Conservation (phyloP, 1,140 invertebrate genomes). For the Saccostrea echinata region DNA sequence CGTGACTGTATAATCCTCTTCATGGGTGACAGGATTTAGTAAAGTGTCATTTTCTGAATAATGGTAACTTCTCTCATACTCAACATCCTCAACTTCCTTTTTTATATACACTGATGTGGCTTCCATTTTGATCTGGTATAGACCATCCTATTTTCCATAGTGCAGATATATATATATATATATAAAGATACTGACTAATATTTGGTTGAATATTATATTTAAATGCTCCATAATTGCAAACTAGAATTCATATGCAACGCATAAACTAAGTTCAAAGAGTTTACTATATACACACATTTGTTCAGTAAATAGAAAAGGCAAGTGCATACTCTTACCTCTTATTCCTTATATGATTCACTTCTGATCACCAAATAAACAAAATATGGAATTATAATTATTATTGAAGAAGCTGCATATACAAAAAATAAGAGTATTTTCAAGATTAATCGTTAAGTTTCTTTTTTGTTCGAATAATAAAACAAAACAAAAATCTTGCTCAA, state of each 20-base stretch:
- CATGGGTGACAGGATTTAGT: background rate
- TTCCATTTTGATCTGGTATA: conserved; percentile 6
- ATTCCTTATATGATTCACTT: background rate
- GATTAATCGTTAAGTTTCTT: conserved; percentile 14
- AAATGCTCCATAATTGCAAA: background rate
- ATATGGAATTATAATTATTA: background rate
- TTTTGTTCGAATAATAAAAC: conserved; percentile 14
- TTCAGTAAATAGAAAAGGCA: background rate
- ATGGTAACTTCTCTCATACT: conserved; percentile 19
- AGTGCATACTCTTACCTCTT: background rate
- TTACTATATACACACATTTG: background rate
- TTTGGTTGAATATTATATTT: background rate
- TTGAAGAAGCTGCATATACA: background rate
- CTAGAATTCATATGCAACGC: background rate
- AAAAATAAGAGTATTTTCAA: background rate
- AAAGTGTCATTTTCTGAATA: conserved; percentile 10
- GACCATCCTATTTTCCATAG: background rate
- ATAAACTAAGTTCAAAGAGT: background rate
- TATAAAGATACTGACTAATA: background rate
- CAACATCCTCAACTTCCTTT: conserved; percentile 2
- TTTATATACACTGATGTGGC: conserved; percentile 15
- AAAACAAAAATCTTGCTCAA: conserved; percentile 37
- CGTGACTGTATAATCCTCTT: conserved; percentile 5
- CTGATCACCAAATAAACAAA: background rate
- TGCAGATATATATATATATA: background rate